These are phyloP conservation scores for cat (Felis catus) DNA, from an alignment of 2,113 vertebrate species.

Conservation along the genomic window DNA sequence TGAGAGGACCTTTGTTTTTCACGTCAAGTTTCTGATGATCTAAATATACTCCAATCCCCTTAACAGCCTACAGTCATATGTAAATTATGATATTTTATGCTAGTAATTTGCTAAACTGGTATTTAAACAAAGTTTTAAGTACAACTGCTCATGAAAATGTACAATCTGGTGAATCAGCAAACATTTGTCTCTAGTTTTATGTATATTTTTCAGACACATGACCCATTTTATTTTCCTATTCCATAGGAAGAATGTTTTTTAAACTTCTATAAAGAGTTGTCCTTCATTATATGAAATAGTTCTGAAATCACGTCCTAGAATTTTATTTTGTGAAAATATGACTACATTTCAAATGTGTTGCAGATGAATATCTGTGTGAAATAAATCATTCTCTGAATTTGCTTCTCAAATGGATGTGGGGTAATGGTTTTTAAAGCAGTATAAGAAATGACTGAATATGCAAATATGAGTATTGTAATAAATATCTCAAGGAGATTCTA, in stretches of 20 bases:
- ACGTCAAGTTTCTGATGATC: background rate
- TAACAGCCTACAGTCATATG: conserved; percentile 21
- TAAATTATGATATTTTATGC: conserved; percentile 56
- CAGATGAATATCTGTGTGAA: background rate
- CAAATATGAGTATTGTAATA: background rate
- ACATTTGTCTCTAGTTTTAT: conserved; percentile 27
- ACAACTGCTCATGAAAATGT: conserved; percentile 57
- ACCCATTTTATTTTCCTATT: conserved; percentile 38
- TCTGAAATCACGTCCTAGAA: background rate
- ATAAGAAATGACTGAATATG: background rate
- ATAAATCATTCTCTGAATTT: background rate
- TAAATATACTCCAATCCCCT: conserved; percentile 25
- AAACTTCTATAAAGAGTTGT: background rate
- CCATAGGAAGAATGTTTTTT: background rate
- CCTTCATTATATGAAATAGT: background rate
- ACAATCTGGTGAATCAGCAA: conserved; percentile 39
- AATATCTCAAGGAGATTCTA: background rate
- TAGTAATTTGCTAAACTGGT: conserved; percentile 51
- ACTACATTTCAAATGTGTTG: background rate
- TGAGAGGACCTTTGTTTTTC: conserved; percentile 3
- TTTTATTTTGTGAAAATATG: conserved; percentile 13
- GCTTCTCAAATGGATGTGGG: background rate
- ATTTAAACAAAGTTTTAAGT: conserved; percentile 60
- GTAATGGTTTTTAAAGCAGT: background rate
- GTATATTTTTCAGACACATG: conserved; percentile 34